These are phyloP conservation scores for Chiroxiphia lanceolata DNA, from an alignment of 2,797 vertebrate species.

Conservation along the genomic window DNA sequence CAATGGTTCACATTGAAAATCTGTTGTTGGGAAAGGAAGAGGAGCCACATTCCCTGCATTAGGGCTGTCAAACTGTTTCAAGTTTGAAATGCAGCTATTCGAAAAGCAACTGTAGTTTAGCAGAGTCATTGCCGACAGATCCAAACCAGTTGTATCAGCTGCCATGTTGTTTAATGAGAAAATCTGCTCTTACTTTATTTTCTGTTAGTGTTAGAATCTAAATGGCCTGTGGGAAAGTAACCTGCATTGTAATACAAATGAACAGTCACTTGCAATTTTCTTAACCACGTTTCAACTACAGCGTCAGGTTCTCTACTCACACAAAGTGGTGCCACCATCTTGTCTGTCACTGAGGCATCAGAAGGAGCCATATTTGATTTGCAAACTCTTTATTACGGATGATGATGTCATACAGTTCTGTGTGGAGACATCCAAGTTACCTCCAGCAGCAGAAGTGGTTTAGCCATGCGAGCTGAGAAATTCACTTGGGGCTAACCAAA, in stretches of 20 bases:
- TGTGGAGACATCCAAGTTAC: neutral
- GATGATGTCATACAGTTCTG: neutral
- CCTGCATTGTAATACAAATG: neutral
- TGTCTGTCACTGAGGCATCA: neutral
- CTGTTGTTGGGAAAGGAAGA: neutral
- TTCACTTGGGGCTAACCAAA: neutral
- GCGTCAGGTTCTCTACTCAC: neutral
- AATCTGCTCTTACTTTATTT: neutral
- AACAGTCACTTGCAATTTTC: neutral
- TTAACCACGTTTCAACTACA: neutral
- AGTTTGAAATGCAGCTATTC: neutral
- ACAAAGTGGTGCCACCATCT: neutral
- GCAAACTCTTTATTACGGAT: neutral
- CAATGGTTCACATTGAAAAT: neutral
- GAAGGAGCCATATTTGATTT: neutral
- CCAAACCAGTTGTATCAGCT: neutral
- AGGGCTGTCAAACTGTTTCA: neutral
- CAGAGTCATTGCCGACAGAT: fast-evolving
- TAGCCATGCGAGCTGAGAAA: neutral
- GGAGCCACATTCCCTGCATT: neutral
- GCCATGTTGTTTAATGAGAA: neutral
- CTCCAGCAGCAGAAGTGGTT: neutral
- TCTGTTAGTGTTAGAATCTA: neutral
- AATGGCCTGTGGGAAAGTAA: neutral
- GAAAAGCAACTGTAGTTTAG: neutral